Evolutionary conservation across 2,888 invertebrate genomes (phyloP), one percentile per base, ranked within the genome.

Genomic region (Agrochola litura): DNA sequence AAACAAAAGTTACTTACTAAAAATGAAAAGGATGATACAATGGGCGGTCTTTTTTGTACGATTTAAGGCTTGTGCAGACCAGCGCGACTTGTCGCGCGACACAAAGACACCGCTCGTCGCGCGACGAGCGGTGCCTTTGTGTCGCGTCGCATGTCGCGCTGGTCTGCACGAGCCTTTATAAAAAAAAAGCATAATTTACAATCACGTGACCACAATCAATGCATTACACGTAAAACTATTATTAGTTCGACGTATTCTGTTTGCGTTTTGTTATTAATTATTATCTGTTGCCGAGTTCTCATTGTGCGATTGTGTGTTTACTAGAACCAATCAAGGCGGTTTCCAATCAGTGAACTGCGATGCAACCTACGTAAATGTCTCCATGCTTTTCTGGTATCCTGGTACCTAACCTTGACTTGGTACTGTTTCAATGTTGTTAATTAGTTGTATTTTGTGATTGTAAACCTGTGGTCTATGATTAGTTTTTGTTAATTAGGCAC

Each of bases 301-400:
- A 84, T 84, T 86, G 86, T 86, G 67, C 67, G 41, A 65, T 70
- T 78, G 61, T 74, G 73, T 79, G 75, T 86, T 90, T 74, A 54
- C 74, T 87, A 86, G 84, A 88, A 86, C 79, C 86, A 89, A 89
- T 89, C 86, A 90, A 73, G 77, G 77, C 70, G 79, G 83, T 79
- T 88, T 85, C 75, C 82, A 88, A 86, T 87, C 80, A 85, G 69
- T 75, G 69, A 14, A 16, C 10, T 67, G 25, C 65, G 72, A 77
- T 76, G 46, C 75, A 88, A 82, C 79, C 73, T 76, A 69, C 67
- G 68, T 80, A 68, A 82, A 76, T 79, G 37, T 78, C 76, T 84
- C 75, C 66, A 19, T 65, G 61, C 41, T 16, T 56, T 76, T 76
- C 73, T 79, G 71, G 56, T 64, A 83, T 81, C 83, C 86, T 87